A percentile compares a stretch with the other conserved stretches of the same genome.
Conservation (phyloP, 2,888 invertebrate genomes). For the Dasysyrphus albostriatus region DNA sequence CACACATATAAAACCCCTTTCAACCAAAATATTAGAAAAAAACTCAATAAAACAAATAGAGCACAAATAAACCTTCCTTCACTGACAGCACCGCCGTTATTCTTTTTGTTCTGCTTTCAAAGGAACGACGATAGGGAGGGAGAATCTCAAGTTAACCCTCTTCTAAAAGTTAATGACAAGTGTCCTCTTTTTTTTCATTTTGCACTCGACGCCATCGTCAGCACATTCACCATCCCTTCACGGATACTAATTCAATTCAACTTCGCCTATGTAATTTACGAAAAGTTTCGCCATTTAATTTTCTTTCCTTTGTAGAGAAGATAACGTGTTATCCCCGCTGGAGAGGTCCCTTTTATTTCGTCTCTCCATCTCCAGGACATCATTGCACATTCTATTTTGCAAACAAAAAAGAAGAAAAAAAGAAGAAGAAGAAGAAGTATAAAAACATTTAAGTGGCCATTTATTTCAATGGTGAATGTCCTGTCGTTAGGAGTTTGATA, state of each 20-base stretch:
- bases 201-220: conserved; percentile 11
- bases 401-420: not conserved
- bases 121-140: conserved; percentile 5
- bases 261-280: conserved; percentile 68
- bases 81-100: conserved; percentile 34
- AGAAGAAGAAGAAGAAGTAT: not conserved
- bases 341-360: not conserved
- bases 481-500: conserved; percentile 67
- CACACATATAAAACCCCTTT: not conserved
- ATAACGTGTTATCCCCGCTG: conserved; percentile 56
- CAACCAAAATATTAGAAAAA: not conserved
- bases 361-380: conserved; percentile 6
- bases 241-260: conserved; percentile 72
- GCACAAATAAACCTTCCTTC: conserved; percentile 59
- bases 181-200: conserved; percentile 42
- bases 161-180: conserved; percentile 68
- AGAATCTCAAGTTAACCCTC: conserved; percentile 41
- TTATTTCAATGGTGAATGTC: conserved; percentile 70
- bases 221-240: conserved; percentile 50
- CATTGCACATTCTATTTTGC: conserved; percentile 31
- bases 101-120: conserved; percentile 10
- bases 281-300: conserved; percentile 70
- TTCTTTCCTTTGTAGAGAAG: conserved; percentile 47
- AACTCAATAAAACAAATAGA: conserved; percentile 69
- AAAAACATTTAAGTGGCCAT: conserved; percentile 60